Conservation (phyloP, 2,113 vertebrate species). For the Lycaon pictus region DNA sequence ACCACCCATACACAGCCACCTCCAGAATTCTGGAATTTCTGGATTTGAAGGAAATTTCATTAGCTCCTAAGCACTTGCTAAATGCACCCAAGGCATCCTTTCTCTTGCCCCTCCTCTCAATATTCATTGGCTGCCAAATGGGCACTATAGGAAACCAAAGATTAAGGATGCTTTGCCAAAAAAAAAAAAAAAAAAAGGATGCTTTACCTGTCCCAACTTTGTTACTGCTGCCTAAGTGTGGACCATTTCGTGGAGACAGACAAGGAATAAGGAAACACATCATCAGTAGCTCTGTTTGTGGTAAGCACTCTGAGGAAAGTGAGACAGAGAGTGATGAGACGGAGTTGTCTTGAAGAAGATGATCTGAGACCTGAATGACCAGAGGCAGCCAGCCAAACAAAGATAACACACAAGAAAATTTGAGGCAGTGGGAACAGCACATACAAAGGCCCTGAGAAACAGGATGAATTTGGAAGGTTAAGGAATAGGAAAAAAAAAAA, state of each 20-base stretch:
- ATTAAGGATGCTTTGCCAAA: too few species aligned
- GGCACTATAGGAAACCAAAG: neutral
- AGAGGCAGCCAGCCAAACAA: neutral
- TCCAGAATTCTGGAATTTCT: neutral
- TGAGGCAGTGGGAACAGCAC: neutral
- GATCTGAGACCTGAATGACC: neutral
- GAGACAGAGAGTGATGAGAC: neutral
- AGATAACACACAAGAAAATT: neutral
- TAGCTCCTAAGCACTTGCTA: neutral
- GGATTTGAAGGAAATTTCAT: neutral
- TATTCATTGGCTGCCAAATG: too few species aligned
- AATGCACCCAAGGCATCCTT: neutral
- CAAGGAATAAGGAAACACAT: neutral
- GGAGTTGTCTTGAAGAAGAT: neutral
- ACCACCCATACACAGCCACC: neutral
- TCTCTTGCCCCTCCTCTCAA: neutral
- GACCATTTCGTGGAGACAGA: neutral
- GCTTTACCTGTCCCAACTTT: fast-evolving
- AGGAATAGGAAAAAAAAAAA: neutral
- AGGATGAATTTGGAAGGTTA: neutral
- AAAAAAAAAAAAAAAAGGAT: too few species aligned
- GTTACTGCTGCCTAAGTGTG: neutral
- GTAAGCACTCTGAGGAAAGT: neutral
- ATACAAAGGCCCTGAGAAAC: neutral
- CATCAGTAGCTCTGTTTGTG: neutral